Percentiles rank a stretch among this genome's conserved stretches.
These are phyloP conservation scores for Ceyx melanurus DNA, from an alignment of 2,113 vertebrate species.

Conservation along the genomic window DNA sequence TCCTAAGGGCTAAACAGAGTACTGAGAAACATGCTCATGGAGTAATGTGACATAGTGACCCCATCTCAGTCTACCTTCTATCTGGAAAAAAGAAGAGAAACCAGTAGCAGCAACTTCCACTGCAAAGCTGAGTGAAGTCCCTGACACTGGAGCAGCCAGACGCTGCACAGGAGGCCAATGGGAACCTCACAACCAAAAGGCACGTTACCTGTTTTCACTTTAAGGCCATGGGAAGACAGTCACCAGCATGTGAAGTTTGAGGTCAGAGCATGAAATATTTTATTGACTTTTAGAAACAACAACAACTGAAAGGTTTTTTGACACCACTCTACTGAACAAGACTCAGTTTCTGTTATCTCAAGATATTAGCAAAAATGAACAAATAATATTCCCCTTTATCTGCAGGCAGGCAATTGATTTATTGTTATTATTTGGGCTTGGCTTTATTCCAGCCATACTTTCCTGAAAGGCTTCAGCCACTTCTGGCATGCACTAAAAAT, in stretches of 20 bases:
- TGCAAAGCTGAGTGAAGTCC: background rate
- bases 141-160: background rate
- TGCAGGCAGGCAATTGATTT: background rate
- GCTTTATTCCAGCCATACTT: background rate
- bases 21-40: background rate
- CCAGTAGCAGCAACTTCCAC: background rate
- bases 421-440: background rate
- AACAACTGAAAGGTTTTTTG: background rate
- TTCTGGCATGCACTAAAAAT: background rate
- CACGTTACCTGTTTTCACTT: background rate
- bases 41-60: background rate
- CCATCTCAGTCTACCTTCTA: background rate
- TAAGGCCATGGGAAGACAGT: background rate
- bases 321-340: background rate
- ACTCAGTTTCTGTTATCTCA: background rate
- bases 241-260: background rate
- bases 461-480: background rate
- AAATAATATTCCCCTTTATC: background rate
- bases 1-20: slow-evolving; percentile 24
- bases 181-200: background rate
- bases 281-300: background rate
- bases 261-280: background rate
- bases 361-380: background rate
- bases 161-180: rapidly evolving
- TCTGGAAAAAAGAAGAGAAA: background rate